A percentile compares a stretch with the other conserved stretches of the same genome.
phyloP scores from a whole-genome alignment of 2,888 invertebrate species.

The Calameuta filiformis region DNA sequence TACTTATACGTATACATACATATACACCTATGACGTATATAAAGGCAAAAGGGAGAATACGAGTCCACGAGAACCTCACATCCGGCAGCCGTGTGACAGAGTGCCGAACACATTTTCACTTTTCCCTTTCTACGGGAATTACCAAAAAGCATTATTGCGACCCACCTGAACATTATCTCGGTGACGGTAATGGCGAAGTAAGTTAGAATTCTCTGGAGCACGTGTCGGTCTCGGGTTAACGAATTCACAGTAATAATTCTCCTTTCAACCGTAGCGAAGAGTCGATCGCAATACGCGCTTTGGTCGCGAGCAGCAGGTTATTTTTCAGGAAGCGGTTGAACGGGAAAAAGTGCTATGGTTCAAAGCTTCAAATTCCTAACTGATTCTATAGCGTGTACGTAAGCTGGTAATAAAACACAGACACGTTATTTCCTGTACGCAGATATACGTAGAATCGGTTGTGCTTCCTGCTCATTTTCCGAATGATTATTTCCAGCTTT shows the following conservation, averaged over 20 bases:
- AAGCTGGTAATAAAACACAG: not conserved
- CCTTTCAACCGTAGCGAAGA: not conserved
- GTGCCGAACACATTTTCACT: slow-evolving; percentile 35
- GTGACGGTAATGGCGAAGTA: slow-evolving; percentile 27
- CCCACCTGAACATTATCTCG: slow-evolving; percentile 37
- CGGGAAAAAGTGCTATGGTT: not conserved
- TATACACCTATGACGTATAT: not conserved
- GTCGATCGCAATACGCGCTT: not conserved
- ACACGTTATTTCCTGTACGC: not conserved
- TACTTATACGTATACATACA: not conserved
- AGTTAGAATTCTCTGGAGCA: slow-evolving; percentile 49
- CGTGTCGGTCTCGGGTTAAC: slow-evolving; percentile 43
- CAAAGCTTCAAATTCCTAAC: not conserved
- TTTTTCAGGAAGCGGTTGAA: not conserved
- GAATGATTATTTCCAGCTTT: not conserved
- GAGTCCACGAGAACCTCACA: slow-evolving; percentile 13
- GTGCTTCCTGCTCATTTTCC: not conserved
- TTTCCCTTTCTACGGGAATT: slow-evolving; percentile 44
- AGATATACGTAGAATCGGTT: not conserved
- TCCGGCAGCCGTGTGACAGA: slow-evolving; percentile 32
- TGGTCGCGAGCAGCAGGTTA: not conserved
- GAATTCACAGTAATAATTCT: slow-evolving; percentile 3
- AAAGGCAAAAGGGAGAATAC: not conserved
- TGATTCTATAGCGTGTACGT: not conserved
- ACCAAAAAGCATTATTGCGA: slow-evolving; percentile 29